Conservation (phyloP, 2,113 vertebrate genomes). For the Alaudala cheleensis region DNA sequence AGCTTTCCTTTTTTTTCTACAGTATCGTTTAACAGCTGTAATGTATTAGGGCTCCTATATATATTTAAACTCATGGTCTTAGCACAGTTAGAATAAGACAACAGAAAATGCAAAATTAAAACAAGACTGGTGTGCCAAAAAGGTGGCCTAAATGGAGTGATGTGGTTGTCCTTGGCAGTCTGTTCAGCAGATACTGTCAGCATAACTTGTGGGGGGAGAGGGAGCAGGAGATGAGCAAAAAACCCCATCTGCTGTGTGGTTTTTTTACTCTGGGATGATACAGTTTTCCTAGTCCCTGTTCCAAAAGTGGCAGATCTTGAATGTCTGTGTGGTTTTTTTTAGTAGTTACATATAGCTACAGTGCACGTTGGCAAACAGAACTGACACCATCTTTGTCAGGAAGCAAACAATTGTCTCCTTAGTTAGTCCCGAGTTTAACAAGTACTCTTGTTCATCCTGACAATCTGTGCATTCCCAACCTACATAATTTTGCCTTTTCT, state of each 20-base stretch:
- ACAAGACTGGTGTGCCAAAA: background rate
- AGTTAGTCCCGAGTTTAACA: background rate
- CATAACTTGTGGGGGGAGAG: background rate
- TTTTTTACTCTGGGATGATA: slow-evolving; percentile 1
- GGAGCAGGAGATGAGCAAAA: background rate
- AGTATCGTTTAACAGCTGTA: background rate
- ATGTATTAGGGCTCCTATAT: background rate
- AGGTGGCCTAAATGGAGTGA: background rate
- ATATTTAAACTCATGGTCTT: background rate
- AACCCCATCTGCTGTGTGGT: background rate
- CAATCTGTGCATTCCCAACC: background rate
- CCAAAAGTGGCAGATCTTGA: slow-evolving; percentile 15
- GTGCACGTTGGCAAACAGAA: background rate
- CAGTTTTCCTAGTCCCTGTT: background rate
- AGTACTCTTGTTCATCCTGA: background rate
- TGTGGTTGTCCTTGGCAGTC: background rate
- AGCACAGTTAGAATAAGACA: background rate
- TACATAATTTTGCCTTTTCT: background rate
- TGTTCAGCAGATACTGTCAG: background rate
- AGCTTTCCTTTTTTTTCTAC: background rate
- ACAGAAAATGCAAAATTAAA: background rate
- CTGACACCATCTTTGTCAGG: background rate
- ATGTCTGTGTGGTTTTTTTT: background rate
- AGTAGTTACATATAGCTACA: background rate
- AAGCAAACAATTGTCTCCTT: background rate